Evolutionary conservation across 2,797 vertebrate species (phyloP).

Genomic region (Epinephelus malabaricus): DNA sequence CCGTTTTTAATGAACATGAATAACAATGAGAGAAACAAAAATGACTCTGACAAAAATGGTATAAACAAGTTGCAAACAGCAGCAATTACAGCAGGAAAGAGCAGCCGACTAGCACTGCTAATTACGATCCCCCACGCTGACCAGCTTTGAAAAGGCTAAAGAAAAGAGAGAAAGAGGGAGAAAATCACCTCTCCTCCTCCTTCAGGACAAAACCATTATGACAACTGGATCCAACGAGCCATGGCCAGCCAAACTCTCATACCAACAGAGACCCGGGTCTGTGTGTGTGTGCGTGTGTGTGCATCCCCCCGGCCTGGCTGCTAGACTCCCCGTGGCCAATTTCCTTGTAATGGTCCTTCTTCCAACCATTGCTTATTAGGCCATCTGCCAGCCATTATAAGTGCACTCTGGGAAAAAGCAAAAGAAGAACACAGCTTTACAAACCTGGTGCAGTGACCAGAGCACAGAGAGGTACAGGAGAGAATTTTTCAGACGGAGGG

Average conservation of each 20-base stretch:
- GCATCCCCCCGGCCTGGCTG: conserved; percentile 7
- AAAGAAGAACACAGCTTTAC: neutral
- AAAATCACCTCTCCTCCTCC: conserved; percentile 19
- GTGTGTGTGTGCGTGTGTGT: neutral
- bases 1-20: conserved; percentile 27
- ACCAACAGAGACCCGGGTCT: conserved; percentile 1
- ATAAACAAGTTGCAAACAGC: conserved; percentile 6
- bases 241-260: conserved; percentile 20
- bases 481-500: neutral
- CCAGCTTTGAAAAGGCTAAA: conserved; percentile 16
- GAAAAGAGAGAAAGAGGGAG: neutral
- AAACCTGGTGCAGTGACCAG: conserved; percentile 6
- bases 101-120: neutral
- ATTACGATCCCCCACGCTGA: conserved; percentile 32
- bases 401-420: neutral
- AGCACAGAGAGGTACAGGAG: neutral
- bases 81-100: conserved; percentile 35
- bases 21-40: neutral
- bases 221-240: conserved; percentile 45
- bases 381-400: conserved; percentile 31
- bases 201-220: conserved; percentile 48
- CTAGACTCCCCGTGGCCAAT: conserved; percentile 31
- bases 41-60: neutral
- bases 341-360: conserved; percentile 41
- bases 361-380: conserved; percentile 36